A percentile compares a stretch with the other conserved stretches of the same genome.
phyloP scores from a whole-genome alignment of 2,888 invertebrate species.

The Portevinia maculata region DNA sequence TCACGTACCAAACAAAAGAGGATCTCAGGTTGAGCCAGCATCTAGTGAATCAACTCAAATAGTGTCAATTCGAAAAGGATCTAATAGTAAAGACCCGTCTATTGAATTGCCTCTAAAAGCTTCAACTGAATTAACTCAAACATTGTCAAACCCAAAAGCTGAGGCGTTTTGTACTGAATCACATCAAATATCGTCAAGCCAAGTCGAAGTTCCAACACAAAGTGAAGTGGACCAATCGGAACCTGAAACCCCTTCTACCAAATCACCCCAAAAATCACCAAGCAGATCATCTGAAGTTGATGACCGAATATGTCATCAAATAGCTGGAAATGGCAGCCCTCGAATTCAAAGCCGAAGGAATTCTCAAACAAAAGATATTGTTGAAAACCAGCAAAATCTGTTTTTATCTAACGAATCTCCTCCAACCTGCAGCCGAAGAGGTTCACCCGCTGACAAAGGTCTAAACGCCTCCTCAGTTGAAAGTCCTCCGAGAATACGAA shows the following conservation, averaged over 20 bases:
- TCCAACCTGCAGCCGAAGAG: background rate
- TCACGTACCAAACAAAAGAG: background rate
- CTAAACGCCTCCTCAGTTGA: background rate
- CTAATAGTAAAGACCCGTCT: background rate
- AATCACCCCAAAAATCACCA: slow-evolving; percentile 1
- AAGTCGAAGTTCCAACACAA: background rate
- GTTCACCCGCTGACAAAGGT: background rate
- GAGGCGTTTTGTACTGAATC: background rate
- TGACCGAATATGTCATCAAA: background rate
- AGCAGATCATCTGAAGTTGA: background rate
- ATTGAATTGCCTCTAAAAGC: background rate
- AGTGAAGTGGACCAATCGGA: too few species aligned
- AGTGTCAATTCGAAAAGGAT: background rate
- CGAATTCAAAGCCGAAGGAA: background rate
- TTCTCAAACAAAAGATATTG: background rate
- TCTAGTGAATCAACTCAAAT: background rate
- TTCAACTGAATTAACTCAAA: background rate
- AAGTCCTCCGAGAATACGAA: background rate
- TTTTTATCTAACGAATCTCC: background rate
- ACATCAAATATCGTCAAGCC: background rate
- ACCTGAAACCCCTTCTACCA: too few species aligned
- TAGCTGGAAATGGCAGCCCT: background rate
- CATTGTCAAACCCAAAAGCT: background rate
- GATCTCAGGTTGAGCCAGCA: background rate
- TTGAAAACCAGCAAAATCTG: background rate